Conservation (phyloP, 2,797 vertebrate genomes). For the Muscicapa striata region DNA sequence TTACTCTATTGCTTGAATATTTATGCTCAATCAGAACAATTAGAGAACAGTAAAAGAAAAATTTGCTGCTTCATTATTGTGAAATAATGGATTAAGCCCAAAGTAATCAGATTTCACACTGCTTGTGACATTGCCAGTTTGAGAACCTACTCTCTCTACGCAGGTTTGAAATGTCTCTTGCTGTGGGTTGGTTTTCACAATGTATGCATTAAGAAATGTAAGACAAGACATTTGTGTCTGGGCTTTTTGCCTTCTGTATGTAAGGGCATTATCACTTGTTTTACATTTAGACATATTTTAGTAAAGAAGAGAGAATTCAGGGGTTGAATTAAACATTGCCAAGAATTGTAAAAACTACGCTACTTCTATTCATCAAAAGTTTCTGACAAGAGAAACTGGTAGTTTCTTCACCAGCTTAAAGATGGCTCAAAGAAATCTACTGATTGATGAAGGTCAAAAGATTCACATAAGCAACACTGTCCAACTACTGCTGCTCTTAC, state of each 20-base stretch:
- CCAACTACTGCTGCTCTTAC: neutral
- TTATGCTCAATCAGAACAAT: neutral
- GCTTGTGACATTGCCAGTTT: neutral
- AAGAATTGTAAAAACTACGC: neutral
- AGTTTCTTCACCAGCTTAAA: neutral
- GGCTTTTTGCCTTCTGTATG: neutral
- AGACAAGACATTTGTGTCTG: neutral
- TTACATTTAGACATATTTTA: neutral
- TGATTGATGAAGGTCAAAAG: neutral
- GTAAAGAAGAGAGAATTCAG: neutral
- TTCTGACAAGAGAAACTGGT: neutral
- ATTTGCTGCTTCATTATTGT: neutral
- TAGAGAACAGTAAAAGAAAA: neutral
- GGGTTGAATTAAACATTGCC: neutral
- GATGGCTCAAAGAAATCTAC: neutral
- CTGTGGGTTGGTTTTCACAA: neutral
- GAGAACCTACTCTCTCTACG: neutral
- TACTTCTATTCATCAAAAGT: neutral
- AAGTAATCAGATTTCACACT: neutral
- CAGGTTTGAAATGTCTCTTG: neutral
- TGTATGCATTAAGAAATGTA: neutral
- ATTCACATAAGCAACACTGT: neutral
- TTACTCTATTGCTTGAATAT: neutral
- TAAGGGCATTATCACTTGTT: neutral
- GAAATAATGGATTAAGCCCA: neutral